Percentiles rank a stretch among this genome's conserved stretches.
phyloP scores from a whole-genome alignment of 92 coral and sea anemone species.

The Porites evermanni region DNA sequence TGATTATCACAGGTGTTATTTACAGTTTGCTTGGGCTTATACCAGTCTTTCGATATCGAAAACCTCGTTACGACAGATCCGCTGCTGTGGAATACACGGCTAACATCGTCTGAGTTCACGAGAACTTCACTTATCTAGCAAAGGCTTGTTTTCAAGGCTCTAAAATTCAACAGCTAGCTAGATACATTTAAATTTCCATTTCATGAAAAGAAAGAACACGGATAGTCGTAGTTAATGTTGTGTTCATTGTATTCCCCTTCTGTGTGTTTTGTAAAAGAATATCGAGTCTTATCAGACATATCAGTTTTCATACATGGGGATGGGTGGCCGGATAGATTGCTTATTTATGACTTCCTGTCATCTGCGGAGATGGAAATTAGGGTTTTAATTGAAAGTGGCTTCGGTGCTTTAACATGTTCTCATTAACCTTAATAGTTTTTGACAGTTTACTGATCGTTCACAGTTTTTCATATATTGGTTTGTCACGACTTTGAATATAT shows the following conservation, averaged over 20 bases:
- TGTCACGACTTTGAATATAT: neutral
- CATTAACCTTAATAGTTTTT: neutral
- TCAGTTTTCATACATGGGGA: too few relatives aligned
- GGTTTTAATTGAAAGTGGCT: neutral
- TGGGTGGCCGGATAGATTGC: too few relatives aligned
- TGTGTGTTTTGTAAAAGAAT: neutral
- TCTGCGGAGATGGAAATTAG: neutral
- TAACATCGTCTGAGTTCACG: neutral
- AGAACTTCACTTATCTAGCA: too few relatives aligned
- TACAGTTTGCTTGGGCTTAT: slow-evolving; percentile 73
- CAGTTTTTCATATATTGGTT: too few relatives aligned
- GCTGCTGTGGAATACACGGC: slow-evolving; percentile 27
- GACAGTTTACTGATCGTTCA: neutral
- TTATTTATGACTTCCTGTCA: too few relatives aligned
- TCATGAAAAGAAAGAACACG: neutral
- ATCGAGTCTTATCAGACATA: too few relatives aligned
- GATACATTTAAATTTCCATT: neutral
- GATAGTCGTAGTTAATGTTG: neutral
- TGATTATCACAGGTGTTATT: slow-evolving; percentile 51
- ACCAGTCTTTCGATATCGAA: slow-evolving; percentile 68
- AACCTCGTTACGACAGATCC: slow-evolving; percentile 39
- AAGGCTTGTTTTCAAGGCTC: neutral
- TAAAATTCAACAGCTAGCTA: neutral
- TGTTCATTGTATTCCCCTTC: neutral
- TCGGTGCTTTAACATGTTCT: neutral